Evolutionary conservation across 2,888 invertebrate genomes (phyloP), one percentile per base, ranked within the genome.

Genomic region (Diarsia mendica): DNA sequence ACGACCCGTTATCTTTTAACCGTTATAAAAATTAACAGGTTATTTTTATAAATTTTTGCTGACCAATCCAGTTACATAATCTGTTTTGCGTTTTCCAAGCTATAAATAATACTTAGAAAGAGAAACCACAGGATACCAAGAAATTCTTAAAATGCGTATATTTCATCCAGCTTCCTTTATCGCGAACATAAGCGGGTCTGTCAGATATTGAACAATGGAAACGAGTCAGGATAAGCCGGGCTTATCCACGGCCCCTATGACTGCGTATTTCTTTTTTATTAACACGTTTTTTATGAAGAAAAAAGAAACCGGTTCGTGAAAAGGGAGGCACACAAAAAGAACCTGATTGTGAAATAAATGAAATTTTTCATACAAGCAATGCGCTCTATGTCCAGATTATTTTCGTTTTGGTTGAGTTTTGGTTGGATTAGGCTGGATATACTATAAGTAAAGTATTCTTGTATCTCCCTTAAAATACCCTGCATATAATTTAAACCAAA

Each of bases 1-100:
- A 48, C 67, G 70, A 58, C 74, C 82, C 78, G 85, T 86, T 87
- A 80, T 80, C 46, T 77, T 75, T 73, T 48, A 72, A 86, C 86
- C 87, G 85, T 83, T 88, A 85, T 79, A 69, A 58, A 75, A 53
- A 77, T 53, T 49, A 55, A 53, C 20, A 51, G 23, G 15, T 48
- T 49, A 72, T 55, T 64, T 28, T 28, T 51, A 60, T 51, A 20
- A 61, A 61, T 51, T 61, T 67, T 61, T 55, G 44, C 15, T 39
- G 23, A 13, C 13, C n/a, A 51, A 51, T 73, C 63, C 63, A 63
- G n/a, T 66, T 64, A 60, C 64, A 8, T 9, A 10, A 64, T 67
- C 48, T 5, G 28, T 51, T 20, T 44, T 58, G 15, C 4, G 13
- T 65, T n/a, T 63, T 18, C 6, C 15, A 64, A 58, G 20, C 23